A percentile compares a stretch with the other conserved stretches of the same genome.
Conservation (phyloP, 92 coral and sea anemone genomes). For the Porites evermanni region DNA sequence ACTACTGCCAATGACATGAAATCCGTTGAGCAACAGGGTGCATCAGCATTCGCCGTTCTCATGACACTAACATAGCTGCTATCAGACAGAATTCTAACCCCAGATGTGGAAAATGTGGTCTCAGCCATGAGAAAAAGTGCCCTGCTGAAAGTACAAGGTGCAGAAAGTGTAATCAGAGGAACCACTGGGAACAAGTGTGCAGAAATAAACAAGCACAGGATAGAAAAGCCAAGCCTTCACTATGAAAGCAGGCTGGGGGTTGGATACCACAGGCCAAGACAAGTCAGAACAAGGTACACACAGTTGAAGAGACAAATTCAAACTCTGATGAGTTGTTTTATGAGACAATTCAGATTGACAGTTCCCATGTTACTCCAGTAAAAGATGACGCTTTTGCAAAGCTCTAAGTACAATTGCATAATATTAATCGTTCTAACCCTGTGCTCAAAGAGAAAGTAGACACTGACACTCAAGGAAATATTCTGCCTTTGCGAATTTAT, state of each 20-base stretch:
- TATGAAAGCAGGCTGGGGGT: background rate
- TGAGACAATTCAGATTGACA: slow-evolving; percentile 20
- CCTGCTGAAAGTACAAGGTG: background rate
- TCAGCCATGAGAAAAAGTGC: background rate
- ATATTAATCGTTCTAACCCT: background rate
- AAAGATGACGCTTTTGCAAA: slow-evolving; percentile 50
- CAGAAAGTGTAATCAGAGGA: slow-evolving; percentile 5
- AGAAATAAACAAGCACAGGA: slow-evolving; percentile 11
- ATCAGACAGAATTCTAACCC: too few relatives aligned
- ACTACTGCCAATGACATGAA: too few relatives aligned
- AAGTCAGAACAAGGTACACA: background rate
- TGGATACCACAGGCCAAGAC: background rate
- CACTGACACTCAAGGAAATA: slow-evolving; percentile 56
- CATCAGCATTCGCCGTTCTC: too few relatives aligned
- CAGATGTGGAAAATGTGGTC: too few relatives aligned
- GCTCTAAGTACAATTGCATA: slow-evolving; percentile 15
- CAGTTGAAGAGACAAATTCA: background rate
- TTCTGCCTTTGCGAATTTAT: slow-evolving; percentile 37
- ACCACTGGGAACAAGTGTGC: slow-evolving; percentile 30
- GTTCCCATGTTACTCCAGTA: background rate
- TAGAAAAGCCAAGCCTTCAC: background rate
- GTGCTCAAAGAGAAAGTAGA: slow-evolving; percentile 49
- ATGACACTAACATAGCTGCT: too few relatives aligned
- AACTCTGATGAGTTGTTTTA: slow-evolving; percentile 17
- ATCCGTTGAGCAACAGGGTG: too few relatives aligned